Evolutionary conservation across 37 sponge, comb jelly and placozoan genomes (phyloP).

Genomic region (Halichondria panicea): DNA sequence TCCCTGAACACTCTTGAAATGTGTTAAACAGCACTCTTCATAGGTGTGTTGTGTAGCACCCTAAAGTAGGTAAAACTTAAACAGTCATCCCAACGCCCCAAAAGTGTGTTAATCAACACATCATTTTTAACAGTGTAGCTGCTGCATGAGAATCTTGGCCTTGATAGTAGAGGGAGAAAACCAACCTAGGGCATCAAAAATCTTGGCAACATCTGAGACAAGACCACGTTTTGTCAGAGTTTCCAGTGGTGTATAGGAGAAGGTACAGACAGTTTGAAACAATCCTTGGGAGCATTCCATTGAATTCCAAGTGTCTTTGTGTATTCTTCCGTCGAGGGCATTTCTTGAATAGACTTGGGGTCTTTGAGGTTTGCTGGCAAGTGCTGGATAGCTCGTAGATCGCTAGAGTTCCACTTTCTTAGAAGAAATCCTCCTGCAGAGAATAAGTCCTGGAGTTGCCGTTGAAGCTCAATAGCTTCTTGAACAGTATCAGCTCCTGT

Average conservation of each 20-base stretch:
- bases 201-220: slow-evolving; percentile 36
- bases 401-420: slow-evolving; percentile 35
- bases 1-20: too few species aligned
- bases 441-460: slow-evolving; percentile 23
- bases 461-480: slow-evolving; percentile 33
- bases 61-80: too few species aligned
- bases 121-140: too few species aligned
- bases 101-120: too few species aligned
- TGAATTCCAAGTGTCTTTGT: slow-evolving; percentile 54
- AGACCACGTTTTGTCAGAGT: slow-evolving; percentile 28
- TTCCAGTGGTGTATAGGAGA: neutral
- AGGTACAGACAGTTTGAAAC: slow-evolving; percentile 26
- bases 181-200: slow-evolving; percentile 48
- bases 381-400: slow-evolving; percentile 23
- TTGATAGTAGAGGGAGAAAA: slow-evolving; percentile 33
- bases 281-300: slow-evolving; percentile 38
- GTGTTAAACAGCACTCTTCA: too few species aligned
- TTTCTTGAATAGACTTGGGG: slow-evolving; percentile 8
- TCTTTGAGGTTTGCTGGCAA: slow-evolving; percentile 16
- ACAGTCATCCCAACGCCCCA: too few species aligned
- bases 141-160: slow-evolving; percentile 43
- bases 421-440: slow-evolving; percentile 33
- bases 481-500: slow-evolving; percentile 38
- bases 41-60: too few species aligned
- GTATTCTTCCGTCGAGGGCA: slow-evolving; percentile 31